phyloP scores from a whole-genome alignment of 2,888 invertebrate species.

The Andrena dorsata region DNA sequence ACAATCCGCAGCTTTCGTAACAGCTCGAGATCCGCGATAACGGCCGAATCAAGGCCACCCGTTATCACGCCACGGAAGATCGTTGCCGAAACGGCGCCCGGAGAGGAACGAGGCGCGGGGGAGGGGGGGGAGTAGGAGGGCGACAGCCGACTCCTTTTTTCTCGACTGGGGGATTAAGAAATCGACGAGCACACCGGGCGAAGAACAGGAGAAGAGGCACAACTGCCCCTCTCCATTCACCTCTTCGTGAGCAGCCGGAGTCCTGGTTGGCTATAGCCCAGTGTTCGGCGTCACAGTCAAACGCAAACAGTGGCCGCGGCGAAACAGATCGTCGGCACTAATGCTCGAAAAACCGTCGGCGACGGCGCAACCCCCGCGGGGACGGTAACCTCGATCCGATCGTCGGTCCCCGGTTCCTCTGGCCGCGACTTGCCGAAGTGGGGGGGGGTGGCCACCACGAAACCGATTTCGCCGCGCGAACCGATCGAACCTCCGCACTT shows the following conservation, averaged over 20 bases:
- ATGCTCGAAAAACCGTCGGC: constrained; percentile 62
- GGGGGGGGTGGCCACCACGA: too few species aligned
- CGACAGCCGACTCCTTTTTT: constrained; percentile 17
- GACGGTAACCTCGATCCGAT: constrained; percentile 16
- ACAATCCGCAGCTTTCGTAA: neutral
- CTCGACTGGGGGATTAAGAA: constrained; percentile 57
- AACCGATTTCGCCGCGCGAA: neutral
- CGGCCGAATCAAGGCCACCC: neutral
- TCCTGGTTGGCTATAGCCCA: constrained; percentile 65
- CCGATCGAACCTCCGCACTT: neutral
- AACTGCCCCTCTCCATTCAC: constrained; percentile 73
- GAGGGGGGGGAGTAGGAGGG: neutral
- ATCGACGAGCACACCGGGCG: constrained; percentile 44
- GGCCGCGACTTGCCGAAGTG: neutral
- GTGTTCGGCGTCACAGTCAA: constrained; percentile 75
- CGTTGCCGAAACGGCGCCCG: constrained; percentile 1
- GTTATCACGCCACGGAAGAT: constrained; percentile 13
- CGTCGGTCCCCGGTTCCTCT: neutral
- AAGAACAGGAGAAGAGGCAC: constrained; percentile 64
- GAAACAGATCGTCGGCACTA: constrained; percentile 55
- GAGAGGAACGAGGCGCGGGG: neutral
- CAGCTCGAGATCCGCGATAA: neutral
- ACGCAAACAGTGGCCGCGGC: constrained; percentile 73
- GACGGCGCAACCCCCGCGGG: constrained; percentile 1
- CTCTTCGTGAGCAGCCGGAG: constrained; percentile 61